A percentile compares a stretch with the other conserved stretches of the same genome.
Evolutionary conservation across 2,888 invertebrate genomes (phyloP).

Genomic region (Ernsta delagoae): DNA sequence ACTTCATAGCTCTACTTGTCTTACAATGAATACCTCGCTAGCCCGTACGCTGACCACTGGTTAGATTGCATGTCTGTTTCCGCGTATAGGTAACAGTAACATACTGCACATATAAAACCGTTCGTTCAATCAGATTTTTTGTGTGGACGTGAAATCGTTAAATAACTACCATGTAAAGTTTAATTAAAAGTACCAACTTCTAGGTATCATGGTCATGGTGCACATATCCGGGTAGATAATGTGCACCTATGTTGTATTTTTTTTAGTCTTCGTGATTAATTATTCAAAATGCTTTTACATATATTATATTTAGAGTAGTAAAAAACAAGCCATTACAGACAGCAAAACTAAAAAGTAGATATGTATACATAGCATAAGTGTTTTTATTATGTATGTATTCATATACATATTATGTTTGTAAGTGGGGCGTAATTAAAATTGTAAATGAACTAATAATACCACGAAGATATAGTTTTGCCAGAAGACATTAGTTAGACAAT

Average conservation of each 20-base stretch:
- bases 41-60: constrained; percentile 28
- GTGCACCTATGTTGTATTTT: neutral
- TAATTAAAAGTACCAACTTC: neutral
- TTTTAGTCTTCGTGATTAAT: too few species aligned
- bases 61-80: constrained; percentile 36
- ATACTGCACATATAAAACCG: constrained; percentile 14
- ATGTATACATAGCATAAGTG: too few species aligned
- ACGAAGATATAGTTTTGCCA: too few species aligned
- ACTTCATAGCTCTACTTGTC: constrained; percentile 35
- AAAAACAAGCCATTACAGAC: too few species aligned
- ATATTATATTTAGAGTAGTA: neutral
- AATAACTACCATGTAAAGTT: constrained; percentile 23
- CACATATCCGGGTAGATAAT: constrained; percentile 5
- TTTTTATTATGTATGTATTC: too few species aligned
- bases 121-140: constrained; percentile 28
- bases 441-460: too few species aligned
- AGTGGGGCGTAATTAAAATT: too few species aligned
- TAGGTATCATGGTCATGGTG: neutral
- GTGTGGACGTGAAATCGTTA: constrained; percentile 22
- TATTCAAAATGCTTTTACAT: too few species aligned
- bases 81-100: constrained; percentile 30
- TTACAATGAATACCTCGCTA: constrained; percentile 22
- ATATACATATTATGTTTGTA: too few species aligned
- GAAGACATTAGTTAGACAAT: neutral
- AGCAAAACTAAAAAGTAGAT: too few species aligned